Percentiles rank a stretch among this genome's conserved stretches.
phyloP scores from a whole-genome alignment of 2,113 vertebrate species.

The Zosterops japonicus region DNA sequence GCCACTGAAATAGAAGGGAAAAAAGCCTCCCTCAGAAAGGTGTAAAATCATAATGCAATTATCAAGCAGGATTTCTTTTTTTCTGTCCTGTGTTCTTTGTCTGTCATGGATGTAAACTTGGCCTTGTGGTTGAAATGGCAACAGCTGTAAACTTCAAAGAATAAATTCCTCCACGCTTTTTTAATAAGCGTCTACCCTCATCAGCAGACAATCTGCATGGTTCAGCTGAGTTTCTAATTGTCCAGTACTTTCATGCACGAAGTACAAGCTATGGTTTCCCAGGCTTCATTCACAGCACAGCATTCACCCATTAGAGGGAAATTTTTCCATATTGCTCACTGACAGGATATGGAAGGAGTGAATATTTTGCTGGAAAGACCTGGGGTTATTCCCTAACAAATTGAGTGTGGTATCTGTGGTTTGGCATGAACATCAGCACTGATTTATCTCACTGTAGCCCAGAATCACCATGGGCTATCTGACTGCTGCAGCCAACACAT shows the following conservation, averaged over 20 bases:
- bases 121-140: slow-evolving; percentile 7
- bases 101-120: slow-evolving; percentile 1
- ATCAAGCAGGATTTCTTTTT: background rate
- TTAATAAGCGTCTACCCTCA: background rate
- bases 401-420: slow-evolving; percentile 50
- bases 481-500: background rate
- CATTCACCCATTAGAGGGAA: slow-evolving; percentile 31
- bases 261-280: slow-evolving; percentile 41
- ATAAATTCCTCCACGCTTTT: slow-evolving; percentile 29
- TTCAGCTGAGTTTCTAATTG: slow-evolving; percentile 45
- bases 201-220: slow-evolving; percentile 5
- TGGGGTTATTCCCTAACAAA: slow-evolving; percentile 62
- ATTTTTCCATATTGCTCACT: slow-evolving; percentile 60
- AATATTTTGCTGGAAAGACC: slow-evolving; percentile 49
- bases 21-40: background rate
- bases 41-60: background rate
- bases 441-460: slow-evolving; percentile 15
- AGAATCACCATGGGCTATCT: background rate
- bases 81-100: background rate
- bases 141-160: slow-evolving; percentile 49
- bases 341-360: slow-evolving; percentile 47
- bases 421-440: background rate
- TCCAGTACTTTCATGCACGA: slow-evolving; percentile 48
- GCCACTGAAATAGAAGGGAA: background rate
- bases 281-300: background rate